A percentile compares a stretch with the other conserved stretches of the same genome.
Conservation (phyloP, 2,113 vertebrate species). For the Lathamus discolor region DNA sequence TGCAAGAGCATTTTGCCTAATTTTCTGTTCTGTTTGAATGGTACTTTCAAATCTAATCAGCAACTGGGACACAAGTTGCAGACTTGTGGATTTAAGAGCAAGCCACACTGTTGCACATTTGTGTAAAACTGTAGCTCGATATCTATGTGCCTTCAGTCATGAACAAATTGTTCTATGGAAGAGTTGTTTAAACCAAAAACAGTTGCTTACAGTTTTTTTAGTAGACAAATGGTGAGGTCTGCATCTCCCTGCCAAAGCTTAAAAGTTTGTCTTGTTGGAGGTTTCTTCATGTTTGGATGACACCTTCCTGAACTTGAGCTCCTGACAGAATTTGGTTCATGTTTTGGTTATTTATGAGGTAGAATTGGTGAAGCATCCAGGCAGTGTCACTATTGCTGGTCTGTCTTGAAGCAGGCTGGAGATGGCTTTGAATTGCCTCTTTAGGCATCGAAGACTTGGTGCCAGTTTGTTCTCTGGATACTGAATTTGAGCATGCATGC, state of each 20-base stretch:
- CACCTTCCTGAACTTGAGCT: background rate
- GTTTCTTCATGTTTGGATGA: background rate
- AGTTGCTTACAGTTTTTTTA: background rate
- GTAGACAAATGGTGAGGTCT: no score
- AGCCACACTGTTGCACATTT: background rate
- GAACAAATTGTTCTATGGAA: background rate
- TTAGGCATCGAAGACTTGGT: background rate
- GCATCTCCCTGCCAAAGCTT: background rate
- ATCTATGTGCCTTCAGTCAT: background rate
- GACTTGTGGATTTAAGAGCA: background rate
- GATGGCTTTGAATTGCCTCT: background rate
- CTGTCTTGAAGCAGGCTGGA: background rate
- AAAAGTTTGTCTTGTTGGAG: background rate
- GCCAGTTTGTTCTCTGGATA: background rate
- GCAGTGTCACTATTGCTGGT: background rate
- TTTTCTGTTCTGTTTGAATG: background rate
- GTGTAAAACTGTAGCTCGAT: background rate
- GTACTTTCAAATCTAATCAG: background rate
- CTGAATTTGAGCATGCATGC: accelerated
- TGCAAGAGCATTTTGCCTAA: background rate
- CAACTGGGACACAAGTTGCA: accelerated
- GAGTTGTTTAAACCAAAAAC: background rate
- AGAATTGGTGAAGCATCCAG: background rate
- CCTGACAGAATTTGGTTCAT: background rate
- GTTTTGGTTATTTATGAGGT: background rate